phyloP scores from a whole-genome alignment of 2,113 vertebrate species.

The Egretta garzetta region DNA sequence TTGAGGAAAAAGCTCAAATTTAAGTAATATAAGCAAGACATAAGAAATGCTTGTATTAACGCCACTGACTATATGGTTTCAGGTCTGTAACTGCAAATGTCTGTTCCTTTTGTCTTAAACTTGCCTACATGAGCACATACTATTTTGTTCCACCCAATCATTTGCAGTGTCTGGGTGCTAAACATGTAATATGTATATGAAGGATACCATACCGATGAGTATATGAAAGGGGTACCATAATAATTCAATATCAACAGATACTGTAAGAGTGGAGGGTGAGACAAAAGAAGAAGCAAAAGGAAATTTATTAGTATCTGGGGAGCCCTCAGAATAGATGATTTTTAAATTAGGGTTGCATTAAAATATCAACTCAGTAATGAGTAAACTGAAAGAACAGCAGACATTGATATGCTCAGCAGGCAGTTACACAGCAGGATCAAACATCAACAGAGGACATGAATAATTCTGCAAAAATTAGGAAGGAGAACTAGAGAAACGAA shows the following conservation, averaged over 20 bases:
- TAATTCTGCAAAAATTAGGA: slow-evolving; percentile 4
- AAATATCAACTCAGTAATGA: background rate
- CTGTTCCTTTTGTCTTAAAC: background rate
- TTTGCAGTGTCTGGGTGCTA: background rate
- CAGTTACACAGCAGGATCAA: background rate
- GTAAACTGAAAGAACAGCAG: background rate
- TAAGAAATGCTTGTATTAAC: background rate
- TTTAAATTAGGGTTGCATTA: background rate
- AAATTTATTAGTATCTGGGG: background rate
- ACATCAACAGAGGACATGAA: background rate
- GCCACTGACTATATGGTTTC: background rate
- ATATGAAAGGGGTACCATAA: background rate
- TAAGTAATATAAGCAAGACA: background rate
- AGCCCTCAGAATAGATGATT: background rate
- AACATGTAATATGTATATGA: background rate
- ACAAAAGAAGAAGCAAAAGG: background rate
- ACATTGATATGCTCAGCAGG: background rate
- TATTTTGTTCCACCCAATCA: background rate
- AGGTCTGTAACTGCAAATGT: background rate
- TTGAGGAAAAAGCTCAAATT: background rate
- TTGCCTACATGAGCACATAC: background rate
- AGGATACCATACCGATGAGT: background rate
- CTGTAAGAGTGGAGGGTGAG: background rate
- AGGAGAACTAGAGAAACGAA: background rate
- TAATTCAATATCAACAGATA: background rate